Evolutionary conservation across 2,113 vertebrate species (phyloP).

Genomic region (Ia io): DNA sequence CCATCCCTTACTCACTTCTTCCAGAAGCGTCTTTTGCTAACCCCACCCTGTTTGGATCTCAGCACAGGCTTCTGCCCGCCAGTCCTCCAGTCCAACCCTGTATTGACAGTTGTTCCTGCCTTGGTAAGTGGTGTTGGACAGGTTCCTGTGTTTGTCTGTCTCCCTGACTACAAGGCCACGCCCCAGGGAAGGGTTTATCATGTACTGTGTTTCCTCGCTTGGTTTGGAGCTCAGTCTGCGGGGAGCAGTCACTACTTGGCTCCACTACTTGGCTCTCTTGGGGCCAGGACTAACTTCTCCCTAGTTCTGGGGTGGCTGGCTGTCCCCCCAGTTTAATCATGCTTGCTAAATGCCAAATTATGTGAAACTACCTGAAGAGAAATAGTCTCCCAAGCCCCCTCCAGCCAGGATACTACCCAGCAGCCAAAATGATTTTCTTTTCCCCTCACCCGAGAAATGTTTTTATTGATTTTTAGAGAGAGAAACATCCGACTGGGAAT

Average conservation of each 20-base stretch:
- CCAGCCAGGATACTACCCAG: background rate
- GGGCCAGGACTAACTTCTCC: background rate
- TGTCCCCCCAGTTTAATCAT: background rate
- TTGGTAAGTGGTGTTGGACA: background rate
- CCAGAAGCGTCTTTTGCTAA: background rate
- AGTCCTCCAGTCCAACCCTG: background rate
- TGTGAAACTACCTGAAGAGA: background rate
- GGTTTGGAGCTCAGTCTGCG: background rate
- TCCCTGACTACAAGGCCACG: conserved; percentile 15
- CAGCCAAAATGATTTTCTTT: background rate
- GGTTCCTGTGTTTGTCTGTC: conserved; percentile 15
- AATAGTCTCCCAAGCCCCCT: background rate
- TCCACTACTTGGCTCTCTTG: background rate
- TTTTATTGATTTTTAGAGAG: background rate
- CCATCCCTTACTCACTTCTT: background rate
- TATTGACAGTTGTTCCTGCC: background rate
- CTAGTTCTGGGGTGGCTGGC: background rate
- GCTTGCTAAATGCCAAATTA: background rate
- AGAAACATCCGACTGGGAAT: background rate
- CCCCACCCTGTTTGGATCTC: background rate
- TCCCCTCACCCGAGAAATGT: background rate
- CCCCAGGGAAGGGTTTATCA: background rate
- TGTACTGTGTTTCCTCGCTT: background rate
- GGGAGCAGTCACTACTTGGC: background rate
- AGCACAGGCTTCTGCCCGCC: background rate